These are phyloP conservation scores for Panulirus ornatus DNA, from an alignment of 1,140 invertebrate species.

Conservation along the genomic window DNA sequence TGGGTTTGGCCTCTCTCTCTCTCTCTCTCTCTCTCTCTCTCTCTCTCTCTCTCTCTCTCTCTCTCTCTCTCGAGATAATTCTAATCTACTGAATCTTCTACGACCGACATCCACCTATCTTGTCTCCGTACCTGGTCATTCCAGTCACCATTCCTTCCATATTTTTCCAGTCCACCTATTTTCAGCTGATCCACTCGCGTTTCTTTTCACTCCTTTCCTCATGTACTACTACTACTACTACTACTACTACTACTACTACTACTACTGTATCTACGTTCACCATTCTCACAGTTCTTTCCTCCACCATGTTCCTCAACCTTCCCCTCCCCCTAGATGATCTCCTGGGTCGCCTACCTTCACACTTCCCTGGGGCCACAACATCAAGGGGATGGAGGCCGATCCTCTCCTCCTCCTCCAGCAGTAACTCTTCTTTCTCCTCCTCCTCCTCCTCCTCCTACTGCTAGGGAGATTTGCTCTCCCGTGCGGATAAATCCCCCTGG, in stretches of 20 bases:
- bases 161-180: not conserved
- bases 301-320: not conserved
- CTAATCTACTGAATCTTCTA: not conserved
- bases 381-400: no score
- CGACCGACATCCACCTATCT: not conserved
- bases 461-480: no score
- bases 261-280: no score
- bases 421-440: no score
- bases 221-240: no score
- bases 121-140: not conserved
- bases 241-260: no score
- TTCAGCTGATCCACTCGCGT: not conserved
- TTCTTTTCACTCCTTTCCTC: not conserved
- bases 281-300: no score
- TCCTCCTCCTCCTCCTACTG: no score
- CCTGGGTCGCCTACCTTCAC: no score
- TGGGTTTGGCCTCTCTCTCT: not conserved
- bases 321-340: not conserved
- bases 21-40: constrained; percentile 31
- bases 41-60: not conserved
- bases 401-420: no score
- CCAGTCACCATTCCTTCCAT: not conserved
- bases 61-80: not conserved
- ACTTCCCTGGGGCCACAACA: no score
- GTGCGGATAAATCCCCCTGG: no score